Evolutionary conservation across 2,888 invertebrate species (phyloP), one percentile per base, ranked within the genome.

Genomic region (Platycnemis pennipes): DNA sequence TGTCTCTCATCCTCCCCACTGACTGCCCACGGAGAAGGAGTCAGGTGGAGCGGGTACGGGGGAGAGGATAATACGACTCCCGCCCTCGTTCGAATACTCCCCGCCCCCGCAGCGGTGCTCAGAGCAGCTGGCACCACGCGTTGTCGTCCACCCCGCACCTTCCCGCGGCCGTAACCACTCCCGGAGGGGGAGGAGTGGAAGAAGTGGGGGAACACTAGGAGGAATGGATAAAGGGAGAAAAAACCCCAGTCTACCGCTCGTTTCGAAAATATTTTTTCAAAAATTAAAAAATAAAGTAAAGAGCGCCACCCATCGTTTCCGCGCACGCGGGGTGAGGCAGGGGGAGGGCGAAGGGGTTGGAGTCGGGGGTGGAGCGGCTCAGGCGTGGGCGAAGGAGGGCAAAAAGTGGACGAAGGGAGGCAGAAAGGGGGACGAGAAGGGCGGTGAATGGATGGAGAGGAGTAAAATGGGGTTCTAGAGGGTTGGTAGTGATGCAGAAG

Each of bases 101-200:
- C 63, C 63, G n/a, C 37, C 77, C 77, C 37, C 31, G 37, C 31
- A 5, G 26, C 63, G 63, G 31, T 8, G n/a, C 31, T 19, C 49
- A n/a, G 11, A 37, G 77, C 77, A 77, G 77, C 22, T 77, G 77
- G 77, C 77, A 77, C 77, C 77, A 37, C 77, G 77, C 77, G 31
- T 11, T 11, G 77, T 31, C 13, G 2, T 31, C 77, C 77, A 5
- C 31, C 69, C 31, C 2, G 4, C 69, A 7, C 69, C 1, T 31
- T 8, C 31, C 69, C 4, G 31, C 77, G 31, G 13, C 13, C 63
- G 63, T 2, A 0, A 11, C 8, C 31, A 37, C 77, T 77, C 8
- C 11, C 49, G 49, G n/a, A n/a, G n/a, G 19, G 63, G 3, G n/a
- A 22, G 56, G 56, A 22, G 56, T 19, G 19, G 63, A 1, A 8